These are phyloP conservation scores for Plotosus lineatus DNA, from an alignment of 2,113 vertebrate genomes.

Conservation along the genomic window DNA sequence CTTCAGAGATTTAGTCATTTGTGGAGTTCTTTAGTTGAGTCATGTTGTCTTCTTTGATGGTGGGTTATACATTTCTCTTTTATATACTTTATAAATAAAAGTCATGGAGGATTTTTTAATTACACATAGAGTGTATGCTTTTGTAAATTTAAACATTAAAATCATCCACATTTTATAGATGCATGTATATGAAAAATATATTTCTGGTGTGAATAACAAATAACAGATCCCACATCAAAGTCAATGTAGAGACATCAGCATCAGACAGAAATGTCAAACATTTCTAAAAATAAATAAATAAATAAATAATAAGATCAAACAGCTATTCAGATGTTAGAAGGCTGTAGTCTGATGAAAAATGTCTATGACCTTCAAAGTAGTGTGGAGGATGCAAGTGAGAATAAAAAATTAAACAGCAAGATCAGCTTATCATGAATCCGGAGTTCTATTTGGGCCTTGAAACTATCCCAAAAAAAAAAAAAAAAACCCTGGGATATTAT, in stretches of 20 bases:
- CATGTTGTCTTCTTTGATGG: no score
- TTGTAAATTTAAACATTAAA: background rate
- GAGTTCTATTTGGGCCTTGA: background rate
- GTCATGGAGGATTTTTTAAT: no score
- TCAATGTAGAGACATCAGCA: background rate
- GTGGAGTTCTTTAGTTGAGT: no score
- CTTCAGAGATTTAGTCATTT: no score
- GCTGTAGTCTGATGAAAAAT: constrained; percentile 13
- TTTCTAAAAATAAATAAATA: background rate
- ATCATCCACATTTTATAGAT: background rate
- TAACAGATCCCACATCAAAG: background rate
- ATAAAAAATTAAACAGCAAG: background rate
- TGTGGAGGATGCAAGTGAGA: background rate
- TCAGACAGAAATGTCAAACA: background rate
- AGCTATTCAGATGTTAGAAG: constrained; percentile 3
- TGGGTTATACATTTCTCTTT: no score
- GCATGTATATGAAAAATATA: background rate
- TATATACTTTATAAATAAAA: no score
- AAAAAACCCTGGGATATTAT: background rate
- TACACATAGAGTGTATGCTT: no score
- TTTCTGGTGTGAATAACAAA: background rate
- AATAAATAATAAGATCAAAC: background rate
- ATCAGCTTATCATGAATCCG: background rate
- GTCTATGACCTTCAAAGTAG: constrained; percentile 6
- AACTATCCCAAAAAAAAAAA: no score